Percentiles rank a stretch among this genome's conserved stretches.
Conservation (phyloP, 2,797 vertebrate species). For the Catostomus latipinnis region DNA sequence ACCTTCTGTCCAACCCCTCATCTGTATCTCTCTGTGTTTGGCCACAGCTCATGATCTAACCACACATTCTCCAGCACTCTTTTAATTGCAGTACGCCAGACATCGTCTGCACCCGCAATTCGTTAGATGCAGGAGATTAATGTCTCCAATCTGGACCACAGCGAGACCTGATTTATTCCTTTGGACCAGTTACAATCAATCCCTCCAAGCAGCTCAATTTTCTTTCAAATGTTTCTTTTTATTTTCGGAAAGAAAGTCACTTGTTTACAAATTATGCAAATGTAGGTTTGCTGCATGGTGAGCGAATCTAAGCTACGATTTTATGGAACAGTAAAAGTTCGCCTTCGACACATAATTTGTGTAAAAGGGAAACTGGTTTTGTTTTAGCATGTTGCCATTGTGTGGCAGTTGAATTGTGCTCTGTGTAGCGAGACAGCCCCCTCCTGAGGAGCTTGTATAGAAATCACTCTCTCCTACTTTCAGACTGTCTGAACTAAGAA, state of each 20-base stretch:
- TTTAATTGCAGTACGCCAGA: constrained; percentile 77
- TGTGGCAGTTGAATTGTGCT: constrained; percentile 24
- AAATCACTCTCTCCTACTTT: constrained; percentile 24
- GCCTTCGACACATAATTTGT: not conserved
- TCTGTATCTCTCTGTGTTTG: constrained; percentile 47
- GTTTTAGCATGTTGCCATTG: constrained; percentile 2
- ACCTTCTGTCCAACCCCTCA: constrained; percentile 61
- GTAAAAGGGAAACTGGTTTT: constrained; percentile 20
- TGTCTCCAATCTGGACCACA: constrained; percentile 63
- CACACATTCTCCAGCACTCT: constrained; percentile 71
- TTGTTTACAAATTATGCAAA: constrained; percentile 41
- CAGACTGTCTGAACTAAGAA: constrained; percentile 33
- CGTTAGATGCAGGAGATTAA: constrained; percentile 78
- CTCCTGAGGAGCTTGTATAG: constrained; percentile 22
- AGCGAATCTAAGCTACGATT: constrained; percentile 18
- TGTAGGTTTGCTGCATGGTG: not conserved
- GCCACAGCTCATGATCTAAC: constrained; percentile 69
- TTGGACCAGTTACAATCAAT: constrained; percentile 20
- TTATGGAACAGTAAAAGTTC: not conserved
- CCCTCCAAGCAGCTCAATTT: constrained; percentile 22
- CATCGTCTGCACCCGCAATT: constrained; percentile 63
- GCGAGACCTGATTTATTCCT: constrained; percentile 57
- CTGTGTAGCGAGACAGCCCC: constrained; percentile 32
- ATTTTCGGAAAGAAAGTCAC: constrained; percentile 17
- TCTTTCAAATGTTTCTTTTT: constrained; percentile 37